phyloP scores from a whole-genome alignment of 2,113 vertebrate genomes.

The Cranoglanis bouderius region DNA sequence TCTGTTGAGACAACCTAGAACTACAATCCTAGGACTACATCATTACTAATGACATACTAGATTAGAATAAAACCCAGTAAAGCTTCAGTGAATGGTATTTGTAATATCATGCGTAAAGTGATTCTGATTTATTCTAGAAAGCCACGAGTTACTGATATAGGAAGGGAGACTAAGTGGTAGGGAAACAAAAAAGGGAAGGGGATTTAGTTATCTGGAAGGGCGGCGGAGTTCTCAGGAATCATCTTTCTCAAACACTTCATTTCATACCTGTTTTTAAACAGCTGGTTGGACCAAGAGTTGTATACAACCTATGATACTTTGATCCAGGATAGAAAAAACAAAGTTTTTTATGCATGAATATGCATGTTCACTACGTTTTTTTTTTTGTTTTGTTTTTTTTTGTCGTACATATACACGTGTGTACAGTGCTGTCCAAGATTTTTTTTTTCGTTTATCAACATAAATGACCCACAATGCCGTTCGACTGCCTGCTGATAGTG shows the following conservation, averaged over 20 bases:
- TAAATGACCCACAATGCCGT: too few species aligned
- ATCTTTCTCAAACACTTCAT: neutral
- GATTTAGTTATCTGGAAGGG: neutral
- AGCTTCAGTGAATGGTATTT: neutral
- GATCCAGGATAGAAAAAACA: neutral
- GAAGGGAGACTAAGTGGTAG: neutral
- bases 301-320: neutral
- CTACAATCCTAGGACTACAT: neutral
- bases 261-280: neutral
- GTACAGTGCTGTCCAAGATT: too few species aligned
- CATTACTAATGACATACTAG: neutral
- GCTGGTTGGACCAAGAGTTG: neutral
- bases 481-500: too few species aligned
- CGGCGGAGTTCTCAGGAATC: neutral
- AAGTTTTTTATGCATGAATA: too few species aligned
- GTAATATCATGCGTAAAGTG: neutral
- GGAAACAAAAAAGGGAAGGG: neutral
- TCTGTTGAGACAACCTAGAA: neutral
- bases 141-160: neutral
- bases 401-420: neutral
- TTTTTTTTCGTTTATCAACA: too few species aligned
- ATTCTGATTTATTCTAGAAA: neutral
- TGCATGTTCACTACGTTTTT: too few species aligned
- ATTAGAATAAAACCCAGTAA: neutral
- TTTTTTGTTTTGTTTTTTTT: too few species aligned